phyloP scores from a whole-genome alignment of 2,797 vertebrate genomes.

The Meriones psammophilus region DNA sequence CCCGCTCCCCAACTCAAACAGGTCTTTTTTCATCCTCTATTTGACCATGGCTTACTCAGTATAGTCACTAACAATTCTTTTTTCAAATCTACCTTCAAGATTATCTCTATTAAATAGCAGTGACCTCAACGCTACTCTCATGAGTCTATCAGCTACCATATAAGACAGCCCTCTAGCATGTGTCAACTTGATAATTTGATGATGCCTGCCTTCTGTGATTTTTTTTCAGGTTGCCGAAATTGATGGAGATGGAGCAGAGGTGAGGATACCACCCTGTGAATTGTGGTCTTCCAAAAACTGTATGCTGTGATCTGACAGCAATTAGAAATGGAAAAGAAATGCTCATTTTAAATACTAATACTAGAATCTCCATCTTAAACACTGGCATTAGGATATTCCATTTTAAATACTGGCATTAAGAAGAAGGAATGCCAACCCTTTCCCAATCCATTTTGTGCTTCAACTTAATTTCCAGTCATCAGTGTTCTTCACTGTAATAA shows the following conservation, averaged over 20 bases:
- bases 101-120: constrained; percentile 60
- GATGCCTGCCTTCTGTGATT: neutral
- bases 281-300: constrained; percentile 47
- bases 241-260: constrained; percentile 43
- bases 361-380: too few relatives aligned
- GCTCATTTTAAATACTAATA: neutral
- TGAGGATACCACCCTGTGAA: constrained; percentile 10
- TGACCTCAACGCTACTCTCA: constrained; percentile 10
- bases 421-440: neutral
- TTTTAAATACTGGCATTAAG: neutral
- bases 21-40: constrained; percentile 44
- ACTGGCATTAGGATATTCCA: neutral
- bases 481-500: constrained; percentile 45
- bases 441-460: constrained; percentile 45
- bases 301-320: constrained; percentile 28
- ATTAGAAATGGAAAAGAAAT: constrained; percentile 52
- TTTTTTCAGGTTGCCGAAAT: constrained; percentile 59
- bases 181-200: neutral
- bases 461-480: neutral
- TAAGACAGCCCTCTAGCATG: neutral
- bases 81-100: constrained; percentile 45
- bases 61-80: constrained; percentile 30
- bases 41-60: constrained; percentile 16
- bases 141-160: constrained; percentile 40
- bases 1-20: neutral